These are phyloP conservation scores for Nomada fabriciana DNA, from an alignment of 2,888 invertebrate genomes.

Conservation along the genomic window DNA sequence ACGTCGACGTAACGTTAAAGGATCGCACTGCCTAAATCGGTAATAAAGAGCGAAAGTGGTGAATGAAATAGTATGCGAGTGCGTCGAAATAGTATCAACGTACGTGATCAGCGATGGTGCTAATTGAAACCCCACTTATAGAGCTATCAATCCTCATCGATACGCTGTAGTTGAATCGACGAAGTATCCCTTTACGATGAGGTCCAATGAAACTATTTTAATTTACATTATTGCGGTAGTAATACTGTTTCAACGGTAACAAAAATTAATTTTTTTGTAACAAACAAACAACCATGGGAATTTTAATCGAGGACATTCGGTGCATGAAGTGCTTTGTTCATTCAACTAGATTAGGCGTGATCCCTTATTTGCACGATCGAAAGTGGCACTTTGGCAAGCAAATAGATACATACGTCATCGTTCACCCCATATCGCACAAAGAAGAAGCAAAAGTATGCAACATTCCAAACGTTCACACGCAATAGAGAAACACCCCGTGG, in stretches of 20 bases:
- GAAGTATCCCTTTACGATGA: constrained; percentile 4
- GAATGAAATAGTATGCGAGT: constrained; percentile 43
- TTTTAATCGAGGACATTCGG: not conserved
- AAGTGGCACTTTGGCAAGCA: constrained; percentile 55
- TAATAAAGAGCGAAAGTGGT: constrained; percentile 49
- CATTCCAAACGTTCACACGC: constrained; percentile 80
- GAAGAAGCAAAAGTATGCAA: constrained; percentile 73
- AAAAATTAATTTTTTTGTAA: constrained; percentile 6
- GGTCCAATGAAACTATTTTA: not conserved
- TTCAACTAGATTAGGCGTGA: constrained; percentile 38
- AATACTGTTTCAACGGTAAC: not conserved
- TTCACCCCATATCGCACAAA: constrained; percentile 57
- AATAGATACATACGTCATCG: constrained; percentile 36
- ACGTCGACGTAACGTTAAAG: constrained; percentile 61
- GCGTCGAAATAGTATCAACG: constrained; percentile 39
- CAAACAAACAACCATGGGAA: not conserved
- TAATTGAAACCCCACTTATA: constrained; percentile 66
- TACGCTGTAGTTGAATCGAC: constrained; percentile 25
- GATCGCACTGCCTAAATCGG: constrained; percentile 66
- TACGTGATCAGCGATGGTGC: constrained; percentile 66
- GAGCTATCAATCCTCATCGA: constrained; percentile 40
- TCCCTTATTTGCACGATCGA: constrained; percentile 44
- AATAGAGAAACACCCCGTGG: constrained; percentile 61
- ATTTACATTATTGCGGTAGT: not conserved
- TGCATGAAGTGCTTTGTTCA: constrained; percentile 17